Base-by-base conservation (phyloP, 2,113 vertebrate species). In the Halcyon malimbica region DNA sequence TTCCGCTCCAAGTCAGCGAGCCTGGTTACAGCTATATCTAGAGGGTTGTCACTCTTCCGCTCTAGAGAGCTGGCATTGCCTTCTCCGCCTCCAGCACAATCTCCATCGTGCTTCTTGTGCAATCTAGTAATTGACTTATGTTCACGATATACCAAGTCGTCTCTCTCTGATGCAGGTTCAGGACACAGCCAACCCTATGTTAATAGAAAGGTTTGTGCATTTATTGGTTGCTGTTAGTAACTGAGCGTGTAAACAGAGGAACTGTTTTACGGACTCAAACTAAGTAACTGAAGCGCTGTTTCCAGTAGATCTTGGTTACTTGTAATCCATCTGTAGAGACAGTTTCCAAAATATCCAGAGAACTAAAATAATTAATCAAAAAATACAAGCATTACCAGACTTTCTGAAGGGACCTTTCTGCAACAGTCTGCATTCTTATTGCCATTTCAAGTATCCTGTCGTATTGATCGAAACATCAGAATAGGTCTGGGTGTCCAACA, bases 11-110 rank as follows among this genome's bases (percentile, higher is more conserved):
- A 99, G 98, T 99, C 99, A 96, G 99, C 99, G 96, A 99, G 99
- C 97, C 99, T 99, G 97, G 99, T 99, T 98, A 99, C 99, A 98
- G 99, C 99, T 99, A 99, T 99, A 99, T 99, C 99, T 99, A 99
- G 98, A 96, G 99, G 99, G 98, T 99, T 99, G 99, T 99, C 99
- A 98, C 95, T 98, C 98, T 98, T 99, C 97, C 99, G 99, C 89
- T 98, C 98, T 98, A 99, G 98, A 98, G 98, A 98, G 91, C 98
- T 98, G 83, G 96, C 96, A 99, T 95, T 98, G 98, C 98, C 87
- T 94, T 96, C 98, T 97, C 98, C 98, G 78, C 98, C 98, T 95
- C 98, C 98, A 97, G 98, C 98, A 96, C 91, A 83, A 95, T 99
- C 99, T 92, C 98, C 98, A 93, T 97, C 98, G 69, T 98, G 98